Percentiles rank a stretch among this genome's conserved stretches.
phyloP scores from a whole-genome alignment of 2,113 vertebrate species.

The Rhinolophus ferrumequinum region DNA sequence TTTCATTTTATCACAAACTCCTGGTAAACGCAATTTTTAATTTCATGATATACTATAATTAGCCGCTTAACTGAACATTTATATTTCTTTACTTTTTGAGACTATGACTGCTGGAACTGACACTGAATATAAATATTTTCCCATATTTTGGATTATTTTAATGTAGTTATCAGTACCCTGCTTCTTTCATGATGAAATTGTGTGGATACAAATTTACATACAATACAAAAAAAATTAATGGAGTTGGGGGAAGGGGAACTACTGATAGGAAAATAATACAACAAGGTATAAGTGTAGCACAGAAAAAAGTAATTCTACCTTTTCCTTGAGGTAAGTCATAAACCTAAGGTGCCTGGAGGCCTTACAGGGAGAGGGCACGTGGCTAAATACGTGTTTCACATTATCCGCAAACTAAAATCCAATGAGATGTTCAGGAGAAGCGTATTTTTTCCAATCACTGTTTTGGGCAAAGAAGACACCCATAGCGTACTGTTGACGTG shows the following conservation, averaged over 20 bases:
- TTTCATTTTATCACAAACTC: background rate
- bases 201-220: background rate
- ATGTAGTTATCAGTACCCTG: background rate
- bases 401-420: background rate
- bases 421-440: background rate
- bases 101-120: constrained; percentile 7
- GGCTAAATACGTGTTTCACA: background rate
- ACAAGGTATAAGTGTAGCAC: background rate
- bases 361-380: background rate
- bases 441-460: background rate
- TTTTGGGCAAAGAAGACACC: background rate
- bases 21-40: constrained; percentile 27
- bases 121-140: background rate
- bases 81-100: constrained; percentile 34
- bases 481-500: background rate
- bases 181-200: constrained; percentile 31
- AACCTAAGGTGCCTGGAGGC: background rate
- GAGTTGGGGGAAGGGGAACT: background rate
- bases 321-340: constrained; percentile 22
- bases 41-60: background rate
- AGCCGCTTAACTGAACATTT: constrained; percentile 22
- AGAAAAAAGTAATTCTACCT: background rate
- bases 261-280: background rate
- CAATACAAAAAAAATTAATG: constrained; percentile 32
- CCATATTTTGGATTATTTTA: background rate